Conservation (phyloP, 2,113 vertebrate species). For the Telmatochromis sp. region DNA sequence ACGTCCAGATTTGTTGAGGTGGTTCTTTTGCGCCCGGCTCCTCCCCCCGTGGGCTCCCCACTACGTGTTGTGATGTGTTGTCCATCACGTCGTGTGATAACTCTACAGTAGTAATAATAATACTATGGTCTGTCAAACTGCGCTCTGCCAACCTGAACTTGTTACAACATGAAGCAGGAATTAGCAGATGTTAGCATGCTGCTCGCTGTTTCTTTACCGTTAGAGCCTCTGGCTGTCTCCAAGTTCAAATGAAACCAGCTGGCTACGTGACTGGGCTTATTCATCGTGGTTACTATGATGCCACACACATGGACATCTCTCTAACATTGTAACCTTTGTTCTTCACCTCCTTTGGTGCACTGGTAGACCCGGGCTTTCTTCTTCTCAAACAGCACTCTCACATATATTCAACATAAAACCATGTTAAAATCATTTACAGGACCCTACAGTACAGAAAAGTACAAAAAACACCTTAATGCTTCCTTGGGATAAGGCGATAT, state of each 20-base stretch:
- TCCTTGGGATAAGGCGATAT: accelerated
- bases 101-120: background rate
- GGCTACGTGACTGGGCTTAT: background rate
- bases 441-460: background rate
- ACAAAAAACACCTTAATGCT: background rate
- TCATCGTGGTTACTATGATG: background rate
- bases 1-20: background rate
- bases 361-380: background rate
- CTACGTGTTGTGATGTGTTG: background rate
- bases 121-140: background rate
- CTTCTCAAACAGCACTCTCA: background rate
- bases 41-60: background rate
- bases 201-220: background rate
- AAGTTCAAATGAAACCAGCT: background rate
- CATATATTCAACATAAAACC: background rate
- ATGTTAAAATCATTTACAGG: background rate
- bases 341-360: background rate
- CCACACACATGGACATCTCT: background rate
- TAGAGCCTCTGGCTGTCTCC: background rate
- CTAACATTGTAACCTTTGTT: background rate
- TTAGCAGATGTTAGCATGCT: background rate
- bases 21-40: background rate
- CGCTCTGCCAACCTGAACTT: background rate
- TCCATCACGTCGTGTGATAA: background rate
- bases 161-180: background rate